Percentiles rank a stretch among this genome's conserved stretches.
Conservation (phyloP, 92 coral and sea anemone genomes). For the Phenganax marumi region DNA sequence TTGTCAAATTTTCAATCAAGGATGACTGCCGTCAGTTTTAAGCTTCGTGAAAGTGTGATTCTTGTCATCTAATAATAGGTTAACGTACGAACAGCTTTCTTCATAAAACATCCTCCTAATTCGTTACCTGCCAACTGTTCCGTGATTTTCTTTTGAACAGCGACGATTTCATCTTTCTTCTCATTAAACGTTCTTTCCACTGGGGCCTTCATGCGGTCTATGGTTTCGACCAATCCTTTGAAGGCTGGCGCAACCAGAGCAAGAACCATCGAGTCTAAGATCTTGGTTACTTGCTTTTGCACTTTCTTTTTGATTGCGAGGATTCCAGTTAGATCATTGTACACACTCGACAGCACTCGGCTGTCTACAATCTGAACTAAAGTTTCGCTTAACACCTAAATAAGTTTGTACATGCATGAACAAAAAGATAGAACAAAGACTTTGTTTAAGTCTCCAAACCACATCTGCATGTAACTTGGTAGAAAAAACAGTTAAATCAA, state of each 20-base stretch:
- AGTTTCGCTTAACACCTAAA: slow-evolving; percentile 73
- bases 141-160: slow-evolving; percentile 73
- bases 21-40: background rate
- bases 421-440: background rate
- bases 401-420: background rate
- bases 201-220: slow-evolving; percentile 65
- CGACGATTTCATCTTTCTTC: slow-evolving; percentile 78
- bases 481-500: background rate
- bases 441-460: too few species aligned
- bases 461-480: too few species aligned
- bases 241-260: slow-evolving; percentile 97
- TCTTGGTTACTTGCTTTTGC: slow-evolving; percentile 67
- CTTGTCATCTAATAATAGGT: too few species aligned
- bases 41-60: too few species aligned
- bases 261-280: slow-evolving; percentile 76
- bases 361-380: slow-evolving; percentile 66
- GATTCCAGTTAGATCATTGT: slow-evolving; percentile 60
- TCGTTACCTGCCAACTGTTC: slow-evolving; percentile 62
- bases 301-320: slow-evolving; percentile 78
- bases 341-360: slow-evolving; percentile 72
- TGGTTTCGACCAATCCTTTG: slow-evolving; percentile 74
- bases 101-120: too few species aligned
- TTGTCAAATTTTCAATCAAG: background rate
- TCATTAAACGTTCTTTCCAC: slow-evolving; percentile 74
- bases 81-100: too few species aligned